Conservation (phyloP, 2,888 invertebrate species). For the Ornithoptera alexandrae region DNA sequence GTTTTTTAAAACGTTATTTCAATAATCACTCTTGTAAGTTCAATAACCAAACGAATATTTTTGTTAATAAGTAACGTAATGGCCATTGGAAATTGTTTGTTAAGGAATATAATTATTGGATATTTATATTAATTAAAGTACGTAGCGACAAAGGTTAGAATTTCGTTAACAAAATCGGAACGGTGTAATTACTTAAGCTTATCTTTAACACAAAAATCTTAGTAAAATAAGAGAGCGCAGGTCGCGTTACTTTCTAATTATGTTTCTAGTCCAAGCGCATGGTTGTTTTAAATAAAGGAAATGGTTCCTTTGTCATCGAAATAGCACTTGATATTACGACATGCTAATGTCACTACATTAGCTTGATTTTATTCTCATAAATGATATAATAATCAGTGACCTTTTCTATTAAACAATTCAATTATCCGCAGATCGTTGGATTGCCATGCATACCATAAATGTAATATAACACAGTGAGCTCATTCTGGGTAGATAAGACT, state of each 20-base stretch:
- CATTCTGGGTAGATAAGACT: too few species aligned
- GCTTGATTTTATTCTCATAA: too few species aligned
- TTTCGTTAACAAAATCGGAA: conserved; percentile 7
- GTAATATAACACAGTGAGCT: too few species aligned
- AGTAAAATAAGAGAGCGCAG: conserved; percentile 4
- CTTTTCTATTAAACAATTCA: background rate
- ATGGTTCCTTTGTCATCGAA: conserved; percentile 16
- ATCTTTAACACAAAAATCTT: conserved; percentile 16
- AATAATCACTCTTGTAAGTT: too few species aligned
- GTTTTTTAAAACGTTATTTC: too few species aligned
- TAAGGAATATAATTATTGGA: too few species aligned
- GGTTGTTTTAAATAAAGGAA: conserved; percentile 14
- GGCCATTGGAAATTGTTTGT: too few species aligned
- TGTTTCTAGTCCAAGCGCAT: conserved; percentile 12
- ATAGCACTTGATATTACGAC: conserved; percentile 1
- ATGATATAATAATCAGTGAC: background rate
- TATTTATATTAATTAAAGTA: background rate
- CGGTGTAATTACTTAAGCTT: conserved; percentile 8
- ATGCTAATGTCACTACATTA: background rate
- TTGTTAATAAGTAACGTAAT: too few species aligned
- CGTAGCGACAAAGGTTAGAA: conserved; percentile 1
- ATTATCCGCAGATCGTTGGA: background rate
- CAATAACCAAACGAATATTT: too few species aligned
- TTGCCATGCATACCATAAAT: too few species aligned
- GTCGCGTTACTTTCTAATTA: conserved; percentile 19